phyloP scores from a whole-genome alignment of 2,888 invertebrate genomes.

The Standfussiana lucernea region DNA sequence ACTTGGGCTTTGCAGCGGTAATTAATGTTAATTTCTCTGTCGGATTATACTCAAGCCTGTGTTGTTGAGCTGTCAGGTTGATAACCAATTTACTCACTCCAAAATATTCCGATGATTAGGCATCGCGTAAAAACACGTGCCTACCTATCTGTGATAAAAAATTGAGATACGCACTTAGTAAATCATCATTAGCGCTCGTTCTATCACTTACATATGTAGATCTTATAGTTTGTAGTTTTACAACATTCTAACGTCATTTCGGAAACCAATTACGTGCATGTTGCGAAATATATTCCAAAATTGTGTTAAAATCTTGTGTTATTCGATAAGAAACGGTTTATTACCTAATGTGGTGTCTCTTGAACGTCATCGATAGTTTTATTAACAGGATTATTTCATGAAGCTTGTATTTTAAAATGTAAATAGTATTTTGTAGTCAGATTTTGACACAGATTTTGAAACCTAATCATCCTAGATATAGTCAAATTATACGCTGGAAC shows the following conservation, averaged over 20 bases:
- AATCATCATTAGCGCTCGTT: background rate
- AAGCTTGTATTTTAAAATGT: conserved; percentile 21
- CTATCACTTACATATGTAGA: background rate
- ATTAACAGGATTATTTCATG: background rate
- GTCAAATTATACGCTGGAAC: conserved; percentile 43
- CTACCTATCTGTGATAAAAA: conserved; percentile 19
- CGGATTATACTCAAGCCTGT: conserved; percentile 28
- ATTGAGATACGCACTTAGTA: conserved; percentile 7
- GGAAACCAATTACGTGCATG: conserved; percentile 10
- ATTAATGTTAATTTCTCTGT: conserved; percentile 35
- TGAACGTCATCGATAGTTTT: background rate
- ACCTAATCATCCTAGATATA: conserved; percentile 51
- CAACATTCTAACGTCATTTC: conserved; percentile 24
- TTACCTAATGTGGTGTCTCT: conserved; percentile 26
- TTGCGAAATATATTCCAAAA: conserved; percentile 9
- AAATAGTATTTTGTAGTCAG: conserved; percentile 15
- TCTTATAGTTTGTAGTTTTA: conserved; percentile 4
- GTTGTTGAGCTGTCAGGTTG: conserved; percentile 35
- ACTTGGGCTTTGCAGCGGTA: conserved; percentile 21
- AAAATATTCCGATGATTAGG: conserved; percentile 13
- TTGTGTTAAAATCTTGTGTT: conserved; percentile 4
- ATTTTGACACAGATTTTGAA: conserved; percentile 44
- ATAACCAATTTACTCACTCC: conserved; percentile 32
- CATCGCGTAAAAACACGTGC: background rate
- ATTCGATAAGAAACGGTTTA: background rate